Conservation (phyloP, 1,140 invertebrate genomes). For the Seison nebaliae region DNA sequence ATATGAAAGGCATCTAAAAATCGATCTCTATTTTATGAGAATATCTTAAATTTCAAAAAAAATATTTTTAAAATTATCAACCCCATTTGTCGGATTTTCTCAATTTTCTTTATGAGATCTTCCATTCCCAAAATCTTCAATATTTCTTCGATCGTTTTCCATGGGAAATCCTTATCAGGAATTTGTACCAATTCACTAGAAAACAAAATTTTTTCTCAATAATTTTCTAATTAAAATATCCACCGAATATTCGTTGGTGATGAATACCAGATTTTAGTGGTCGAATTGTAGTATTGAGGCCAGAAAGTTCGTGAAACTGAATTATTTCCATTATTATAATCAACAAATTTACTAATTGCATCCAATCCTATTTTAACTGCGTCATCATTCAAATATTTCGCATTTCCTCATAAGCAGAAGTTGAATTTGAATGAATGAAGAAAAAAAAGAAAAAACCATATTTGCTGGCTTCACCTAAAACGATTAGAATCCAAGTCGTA, state of each 20-base stretch:
- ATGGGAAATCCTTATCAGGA: no score
- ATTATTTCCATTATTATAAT: slow-evolving; percentile 17
- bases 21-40: slow-evolving; percentile 14
- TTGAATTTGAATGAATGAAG: no score
- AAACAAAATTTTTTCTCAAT: no score
- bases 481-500: slow-evolving; percentile 17
- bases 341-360: slow-evolving; percentile 15
- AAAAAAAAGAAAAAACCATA: no score
- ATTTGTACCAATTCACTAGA: no score
- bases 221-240: slow-evolving; percentile 15
- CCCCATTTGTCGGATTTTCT: slow-evolving; percentile 5
- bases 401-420: no score
- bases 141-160: slow-evolving; percentile 17
- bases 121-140: slow-evolving; percentile 16
- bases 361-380: slow-evolving; percentile 16
- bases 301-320: slow-evolving; percentile 19
- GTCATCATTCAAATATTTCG: slow-evolving; percentile 11
- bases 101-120: slow-evolving; percentile 15
- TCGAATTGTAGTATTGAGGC: slow-evolving; percentile 18
- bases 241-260: slow-evolving; percentile 18
- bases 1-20: slow-evolving; percentile 19
- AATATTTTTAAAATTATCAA: slow-evolving; percentile 1
- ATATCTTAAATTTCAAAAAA: slow-evolving; percentile 15
- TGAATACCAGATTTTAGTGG: slow-evolving; percentile 15
- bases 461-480: slow-evolving; percentile 15